Conservation (phyloP, 1,140 invertebrate species). For the Campoletis sonorensis region DNA sequence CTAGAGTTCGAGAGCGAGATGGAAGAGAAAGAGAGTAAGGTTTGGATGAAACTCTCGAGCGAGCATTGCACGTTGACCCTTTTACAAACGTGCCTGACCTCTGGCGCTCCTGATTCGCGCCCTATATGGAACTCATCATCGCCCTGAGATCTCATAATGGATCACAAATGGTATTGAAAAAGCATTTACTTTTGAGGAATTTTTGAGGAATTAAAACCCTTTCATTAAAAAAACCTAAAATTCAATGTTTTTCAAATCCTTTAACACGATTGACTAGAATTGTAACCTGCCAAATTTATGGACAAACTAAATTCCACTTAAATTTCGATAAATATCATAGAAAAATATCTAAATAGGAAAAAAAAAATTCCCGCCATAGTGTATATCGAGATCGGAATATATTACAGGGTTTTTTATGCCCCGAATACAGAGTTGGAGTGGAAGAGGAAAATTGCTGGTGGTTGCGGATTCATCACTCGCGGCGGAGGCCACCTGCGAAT, state of each 20-base stretch:
- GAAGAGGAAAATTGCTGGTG: conserved; percentile 31
- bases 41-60: not conserved
- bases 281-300: too few species aligned
- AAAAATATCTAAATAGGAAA: too few species aligned
- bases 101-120: not conserved
- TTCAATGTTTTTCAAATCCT: too few species aligned
- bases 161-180: too few species aligned
- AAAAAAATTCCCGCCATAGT: too few species aligned
- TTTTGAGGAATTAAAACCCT: too few species aligned
- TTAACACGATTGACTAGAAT: too few species aligned
- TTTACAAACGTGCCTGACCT: not conserved
- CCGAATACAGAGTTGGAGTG: not conserved
- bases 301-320: too few species aligned
- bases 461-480: conserved; percentile 39
- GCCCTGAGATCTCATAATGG: not conserved
- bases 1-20: not conserved
- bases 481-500: conserved; percentile 31
- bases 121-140: conserved; percentile 7
- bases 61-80: not conserved
- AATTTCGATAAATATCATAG: too few species aligned
- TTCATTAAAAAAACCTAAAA: too few species aligned
- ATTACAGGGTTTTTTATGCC: not conserved
- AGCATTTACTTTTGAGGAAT: too few species aligned
- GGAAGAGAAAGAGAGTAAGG: not conserved
- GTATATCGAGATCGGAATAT: too few species aligned